Evolutionary conservation across 2,888 invertebrate genomes (phyloP), one percentile per base, ranked within the genome.

Genomic region (Apantesis nais): DNA sequence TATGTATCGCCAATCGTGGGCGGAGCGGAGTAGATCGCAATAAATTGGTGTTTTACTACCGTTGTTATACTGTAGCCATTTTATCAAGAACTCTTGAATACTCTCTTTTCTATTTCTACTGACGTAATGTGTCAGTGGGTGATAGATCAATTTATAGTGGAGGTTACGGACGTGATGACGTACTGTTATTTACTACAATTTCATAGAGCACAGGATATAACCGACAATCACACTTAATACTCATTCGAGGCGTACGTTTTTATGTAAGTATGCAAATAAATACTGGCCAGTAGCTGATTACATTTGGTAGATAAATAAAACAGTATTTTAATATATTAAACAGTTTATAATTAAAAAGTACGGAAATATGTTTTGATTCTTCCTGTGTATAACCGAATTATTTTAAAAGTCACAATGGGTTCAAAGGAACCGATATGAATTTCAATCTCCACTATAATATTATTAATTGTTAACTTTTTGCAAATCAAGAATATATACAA

Each of bases 31-130:
- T 22, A 60, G 81, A 22, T 71, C 77, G 29, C 31, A 39, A 2
- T 39, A 69, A 14, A 77, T n/a, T 80, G 76, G 82, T 62, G 62
- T 68, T 71, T 75, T 67, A 74, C 39, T 29, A 66, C 39, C 39
- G 48, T 44, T 25, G 60, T 64, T 60, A 60, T n/a, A 66, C n/a
- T 14, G 29, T 16, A 16, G 34, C 52, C 52, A 65, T 41, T 65
- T 61, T 65, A 64, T n/a, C 4, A 29, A 60, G 70, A 70, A 12
- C 34, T 48, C 22, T 31, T 48, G 22, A 34, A 34, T 48, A n/a
- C 29, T 34, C 34, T 48, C 14, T 55, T n/a, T 37, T 58, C n/a
- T 29, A 58, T 29, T 29, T 16, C 14, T 58, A 7, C 7, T 2
- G 14, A 58, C 2, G 29, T 16, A 58, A 1, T 48, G 0, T 25